Percentiles rank a stretch among this genome's conserved stretches.
Conservation (phyloP, 1,140 invertebrate genomes). For the Mya arenaria region DNA sequence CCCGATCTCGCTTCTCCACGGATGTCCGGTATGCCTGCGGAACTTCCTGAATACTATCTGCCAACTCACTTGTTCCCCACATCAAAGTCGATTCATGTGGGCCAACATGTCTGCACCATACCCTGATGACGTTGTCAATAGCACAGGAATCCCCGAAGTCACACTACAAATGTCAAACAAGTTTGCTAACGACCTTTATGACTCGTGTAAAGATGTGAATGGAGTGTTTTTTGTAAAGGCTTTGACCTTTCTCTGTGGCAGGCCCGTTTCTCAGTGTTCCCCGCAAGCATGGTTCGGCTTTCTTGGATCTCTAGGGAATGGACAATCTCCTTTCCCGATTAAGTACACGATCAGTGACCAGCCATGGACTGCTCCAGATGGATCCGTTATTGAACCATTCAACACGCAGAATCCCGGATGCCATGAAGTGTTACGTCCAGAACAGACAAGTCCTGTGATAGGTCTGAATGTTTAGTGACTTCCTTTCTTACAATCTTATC, state of each 20-base stretch:
- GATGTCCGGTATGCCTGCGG: slow-evolving; percentile 92
- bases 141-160: slow-evolving; percentile 80
- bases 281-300: slow-evolving; percentile 80
- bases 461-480: too few relatives aligned
- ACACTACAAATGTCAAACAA: slow-evolving; percentile 83
- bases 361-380: slow-evolving; percentile 58
- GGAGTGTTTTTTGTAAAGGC: too few relatives aligned
- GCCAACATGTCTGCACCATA: neutral
- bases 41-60: slow-evolving; percentile 92
- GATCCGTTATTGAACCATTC: slow-evolving; percentile 82
- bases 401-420: slow-evolving; percentile 86
- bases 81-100: slow-evolving; percentile 89
- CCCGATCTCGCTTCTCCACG: slow-evolving; percentile 86
- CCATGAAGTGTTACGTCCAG: too few relatives aligned
- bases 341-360: slow-evolving; percentile 83
- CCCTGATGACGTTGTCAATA: neutral
- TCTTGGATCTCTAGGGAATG: slow-evolving; percentile 86
- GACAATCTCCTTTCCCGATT: slow-evolving; percentile 91
- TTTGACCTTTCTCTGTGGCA: slow-evolving; percentile 94
- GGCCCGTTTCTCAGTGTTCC: slow-evolving; percentile 79
- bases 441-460: slow-evolving; percentile 76
- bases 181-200: slow-evolving; percentile 88
- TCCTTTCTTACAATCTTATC: too few relatives aligned
- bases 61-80: slow-evolving; percentile 89
- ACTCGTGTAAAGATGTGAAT: slow-evolving; percentile 93